Evolutionary conservation across 2,797 vertebrate species (phyloP).

Genomic region (Periparus ater): DNA sequence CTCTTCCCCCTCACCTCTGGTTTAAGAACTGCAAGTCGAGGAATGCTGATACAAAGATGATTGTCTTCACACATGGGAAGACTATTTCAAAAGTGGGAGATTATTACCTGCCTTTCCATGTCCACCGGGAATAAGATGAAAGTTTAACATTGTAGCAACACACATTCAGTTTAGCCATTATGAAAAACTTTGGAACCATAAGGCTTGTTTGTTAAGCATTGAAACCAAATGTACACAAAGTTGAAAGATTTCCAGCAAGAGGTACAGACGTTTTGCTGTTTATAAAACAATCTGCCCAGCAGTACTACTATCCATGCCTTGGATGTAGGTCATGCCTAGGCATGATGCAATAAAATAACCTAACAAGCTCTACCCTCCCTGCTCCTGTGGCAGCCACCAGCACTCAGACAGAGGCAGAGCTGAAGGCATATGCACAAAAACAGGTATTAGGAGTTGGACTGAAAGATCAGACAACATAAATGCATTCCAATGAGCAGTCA

Average conservation of each 20-base stretch:
- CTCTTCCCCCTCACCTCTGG: not conserved
- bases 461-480: not conserved
- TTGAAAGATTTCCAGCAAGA: not conserved
- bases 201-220: not conserved
- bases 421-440: not conserved
- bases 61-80: not conserved
- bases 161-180: not conserved
- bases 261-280: not conserved
- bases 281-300: not conserved
- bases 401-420: not conserved
- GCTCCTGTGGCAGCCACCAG: not conserved
- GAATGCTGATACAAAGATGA: not conserved
- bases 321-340: not conserved
- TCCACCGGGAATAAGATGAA: not conserved
- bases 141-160: not conserved
- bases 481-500: not conserved
- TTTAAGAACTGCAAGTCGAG: not conserved
- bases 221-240: not conserved
- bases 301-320: not conserved
- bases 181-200: not conserved
- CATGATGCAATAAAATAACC: not conserved
- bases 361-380: not conserved
- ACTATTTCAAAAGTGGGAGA: not conserved
- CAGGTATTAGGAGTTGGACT: not conserved
- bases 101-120: not conserved